Percentiles rank a stretch among this genome's conserved stretches.
These are phyloP conservation scores for Neotoma lepida DNA, from an alignment of 2,113 vertebrate species.

Conservation along the genomic window DNA sequence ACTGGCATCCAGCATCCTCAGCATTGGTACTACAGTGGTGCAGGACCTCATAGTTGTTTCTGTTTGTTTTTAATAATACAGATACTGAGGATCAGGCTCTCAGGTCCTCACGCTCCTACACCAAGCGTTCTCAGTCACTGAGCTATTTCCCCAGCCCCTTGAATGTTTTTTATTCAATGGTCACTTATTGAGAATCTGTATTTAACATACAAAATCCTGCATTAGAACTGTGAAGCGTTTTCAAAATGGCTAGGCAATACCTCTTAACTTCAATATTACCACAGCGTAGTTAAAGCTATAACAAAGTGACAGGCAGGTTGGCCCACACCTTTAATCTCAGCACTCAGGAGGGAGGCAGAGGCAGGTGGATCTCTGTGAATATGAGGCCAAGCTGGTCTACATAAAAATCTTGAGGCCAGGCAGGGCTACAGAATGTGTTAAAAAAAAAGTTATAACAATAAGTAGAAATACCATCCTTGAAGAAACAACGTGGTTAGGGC, in stretches of 20 bases:
- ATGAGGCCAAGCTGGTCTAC: neutral
- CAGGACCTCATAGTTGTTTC: neutral
- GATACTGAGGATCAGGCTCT: neutral
- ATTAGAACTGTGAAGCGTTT: neutral
- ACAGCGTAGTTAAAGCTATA: neutral
- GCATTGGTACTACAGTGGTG: neutral
- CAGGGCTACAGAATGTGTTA: neutral
- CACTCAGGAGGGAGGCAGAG: neutral
- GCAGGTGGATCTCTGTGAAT: neutral
- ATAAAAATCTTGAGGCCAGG: too few species aligned
- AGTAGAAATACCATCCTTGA: neutral
- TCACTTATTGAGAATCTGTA: neutral
- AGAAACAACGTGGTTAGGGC: neutral
- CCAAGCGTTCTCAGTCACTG: neutral
- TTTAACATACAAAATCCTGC: neutral
- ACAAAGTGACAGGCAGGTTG: neutral
- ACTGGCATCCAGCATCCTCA: neutral
- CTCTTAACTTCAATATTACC: neutral
- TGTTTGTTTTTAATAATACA: neutral
- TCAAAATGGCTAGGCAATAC: neutral
- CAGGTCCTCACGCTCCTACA: neutral
- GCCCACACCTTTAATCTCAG: neutral
- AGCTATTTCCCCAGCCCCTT: neutral
- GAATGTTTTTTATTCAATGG: neutral
- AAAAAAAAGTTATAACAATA: neutral